Percentiles rank a stretch among this genome's conserved stretches.
Evolutionary conservation across 2,113 vertebrate species (phyloP).

Genomic region (Mirza zaza): DNA sequence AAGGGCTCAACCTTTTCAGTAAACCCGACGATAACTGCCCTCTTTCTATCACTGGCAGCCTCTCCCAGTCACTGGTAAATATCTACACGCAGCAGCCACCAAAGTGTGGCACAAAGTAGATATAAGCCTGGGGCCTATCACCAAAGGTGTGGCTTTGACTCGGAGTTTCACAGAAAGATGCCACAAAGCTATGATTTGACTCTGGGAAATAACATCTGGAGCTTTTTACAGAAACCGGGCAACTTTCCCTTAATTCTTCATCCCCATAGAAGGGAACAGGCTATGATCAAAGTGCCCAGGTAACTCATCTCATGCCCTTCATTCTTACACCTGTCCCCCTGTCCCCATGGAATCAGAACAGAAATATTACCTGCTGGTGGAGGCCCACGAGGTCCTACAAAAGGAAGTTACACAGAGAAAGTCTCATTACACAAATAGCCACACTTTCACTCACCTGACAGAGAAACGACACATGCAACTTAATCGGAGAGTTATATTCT

Average conservation of each 20-base stretch:
- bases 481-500: not conserved
- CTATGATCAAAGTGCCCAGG: fast-evolving
- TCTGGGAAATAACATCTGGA: fast-evolving
- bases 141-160: not conserved
- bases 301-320: not conserved
- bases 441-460: not conserved
- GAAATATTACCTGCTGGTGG: not conserved
- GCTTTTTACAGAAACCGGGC: fast-evolving
- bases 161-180: not conserved
- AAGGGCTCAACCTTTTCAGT: no score
- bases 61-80: not conserved
- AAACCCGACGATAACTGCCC: fast-evolving
- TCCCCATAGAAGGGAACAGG: fast-evolving
- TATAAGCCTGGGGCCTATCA: fast-evolving
- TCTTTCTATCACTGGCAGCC: fast-evolving
- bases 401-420: not conserved
- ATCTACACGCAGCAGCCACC: fast-evolving
- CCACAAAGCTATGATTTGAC: fast-evolving
- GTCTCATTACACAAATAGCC: not conserved
- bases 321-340: not conserved
- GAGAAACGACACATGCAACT: fast-evolving
- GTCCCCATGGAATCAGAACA: fast-evolving
- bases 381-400: not conserved
- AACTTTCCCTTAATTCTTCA: not conserved
- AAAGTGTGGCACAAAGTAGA: not conserved